Evolutionary conservation across 2,113 vertebrate species (phyloP).

Genomic region (Xiphophorus couchianus): DNA sequence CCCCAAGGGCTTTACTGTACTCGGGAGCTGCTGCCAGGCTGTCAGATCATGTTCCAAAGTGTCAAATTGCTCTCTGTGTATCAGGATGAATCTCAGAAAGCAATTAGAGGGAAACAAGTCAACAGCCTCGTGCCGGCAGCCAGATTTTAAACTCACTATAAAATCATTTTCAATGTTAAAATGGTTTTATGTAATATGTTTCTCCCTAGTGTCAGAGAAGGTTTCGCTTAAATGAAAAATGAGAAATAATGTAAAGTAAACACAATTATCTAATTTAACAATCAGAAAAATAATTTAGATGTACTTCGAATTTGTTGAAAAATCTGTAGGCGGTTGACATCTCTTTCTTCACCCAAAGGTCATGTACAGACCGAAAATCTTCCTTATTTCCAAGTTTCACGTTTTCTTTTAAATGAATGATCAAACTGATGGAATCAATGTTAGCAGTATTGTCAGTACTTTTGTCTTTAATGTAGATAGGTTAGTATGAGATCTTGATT

Average conservation of each 20-base stretch:
- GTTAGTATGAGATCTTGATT: too few species aligned
- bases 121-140: conserved; percentile 7
- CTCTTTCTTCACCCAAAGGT: neutral
- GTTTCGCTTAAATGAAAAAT: neutral
- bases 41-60: conserved; percentile 42
- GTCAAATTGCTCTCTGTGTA: conserved; percentile 26
- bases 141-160: conserved; percentile 5
- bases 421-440: too few species aligned
- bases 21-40: conserved; percentile 37
- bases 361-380: neutral
- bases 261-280: neutral
- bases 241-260: neutral
- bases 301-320: neutral
- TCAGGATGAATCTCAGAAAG: conserved; percentile 29
- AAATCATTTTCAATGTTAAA: neutral
- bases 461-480: too few species aligned
- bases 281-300: neutral
- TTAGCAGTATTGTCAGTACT: too few species aligned
- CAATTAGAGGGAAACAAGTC: conserved; percentile 32
- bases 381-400: neutral
- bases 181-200: neutral
- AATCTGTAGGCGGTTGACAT: neutral
- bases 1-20: neutral
- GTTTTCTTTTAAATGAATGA: neutral
- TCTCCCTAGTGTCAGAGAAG: neutral